A percentile compares a stretch with the other conserved stretches of the same genome.
These are phyloP conservation scores for Oplegnathus fasciatus DNA, from an alignment of 2,113 vertebrate genomes.

Conservation along the genomic window DNA sequence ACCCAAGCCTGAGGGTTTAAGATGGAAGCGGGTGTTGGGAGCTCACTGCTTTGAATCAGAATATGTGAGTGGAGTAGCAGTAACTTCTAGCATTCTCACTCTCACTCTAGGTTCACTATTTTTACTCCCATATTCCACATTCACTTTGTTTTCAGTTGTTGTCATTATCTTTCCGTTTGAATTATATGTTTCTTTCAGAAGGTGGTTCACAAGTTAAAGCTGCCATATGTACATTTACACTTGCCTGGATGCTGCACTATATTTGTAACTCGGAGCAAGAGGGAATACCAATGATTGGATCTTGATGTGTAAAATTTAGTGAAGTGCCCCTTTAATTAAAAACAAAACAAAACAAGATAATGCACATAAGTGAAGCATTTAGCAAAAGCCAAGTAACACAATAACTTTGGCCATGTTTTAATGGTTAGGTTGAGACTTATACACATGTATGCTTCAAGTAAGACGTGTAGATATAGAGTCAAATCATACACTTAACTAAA, in stretches of 20 bases:
- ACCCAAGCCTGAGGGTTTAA: background rate
- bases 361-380: background rate
- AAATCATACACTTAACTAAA: too few species aligned
- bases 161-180: background rate
- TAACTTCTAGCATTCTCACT: background rate
- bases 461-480: background rate
- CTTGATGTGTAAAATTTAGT: background rate
- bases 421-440: too few species aligned
- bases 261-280: background rate
- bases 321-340: background rate
- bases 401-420: background rate
- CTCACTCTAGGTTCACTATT: background rate
- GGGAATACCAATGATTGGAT: background rate
- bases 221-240: background rate
- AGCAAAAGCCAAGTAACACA: background rate
- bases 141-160: background rate
- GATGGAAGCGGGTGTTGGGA: background rate
- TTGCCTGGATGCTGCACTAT: background rate
- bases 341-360: too few species aligned
- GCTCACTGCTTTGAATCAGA: background rate
- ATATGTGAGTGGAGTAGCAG: background rate
- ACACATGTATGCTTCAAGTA: background rate
- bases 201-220: background rate
- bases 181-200: background rate
- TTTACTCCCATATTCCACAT: background rate